A percentile compares a stretch with the other conserved stretches of the same genome.
These are phyloP conservation scores for Lymantria monacha DNA, from an alignment of 2,888 invertebrate genomes.

Conservation along the genomic window DNA sequence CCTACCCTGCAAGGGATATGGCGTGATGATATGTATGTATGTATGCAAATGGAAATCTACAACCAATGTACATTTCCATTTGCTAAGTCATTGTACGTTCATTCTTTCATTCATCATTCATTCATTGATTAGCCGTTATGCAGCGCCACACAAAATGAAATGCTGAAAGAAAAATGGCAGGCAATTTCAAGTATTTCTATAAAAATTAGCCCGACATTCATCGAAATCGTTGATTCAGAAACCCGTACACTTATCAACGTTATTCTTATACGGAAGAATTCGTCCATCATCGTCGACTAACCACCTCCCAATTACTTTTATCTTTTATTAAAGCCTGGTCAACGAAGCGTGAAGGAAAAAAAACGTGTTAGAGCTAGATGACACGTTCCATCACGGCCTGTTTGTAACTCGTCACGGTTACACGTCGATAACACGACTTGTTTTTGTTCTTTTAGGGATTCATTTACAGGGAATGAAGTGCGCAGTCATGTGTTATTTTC, in stretches of 20 bases:
- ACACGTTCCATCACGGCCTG: conserved; percentile 17
- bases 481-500: background rate
- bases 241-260: background rate
- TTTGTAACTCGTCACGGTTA: conserved; percentile 25
- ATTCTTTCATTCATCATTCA: too few relatives aligned
- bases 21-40: too few relatives aligned
- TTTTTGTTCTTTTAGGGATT: conserved; percentile 5
- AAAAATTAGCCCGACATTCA: background rate
- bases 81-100: too few relatives aligned
- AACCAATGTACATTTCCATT: too few relatives aligned
- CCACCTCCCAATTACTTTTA: conserved; percentile 10
- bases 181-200: background rate
- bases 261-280: background rate
- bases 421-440: conserved; percentile 18
- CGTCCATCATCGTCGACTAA: conserved; percentile 1
- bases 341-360: conserved; percentile 14
- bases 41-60: too few relatives aligned
- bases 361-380: conserved; percentile 15
- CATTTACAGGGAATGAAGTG: background rate
- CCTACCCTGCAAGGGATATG: too few relatives aligned
- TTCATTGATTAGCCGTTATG: too few relatives aligned
- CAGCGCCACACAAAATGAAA: too few relatives aligned
- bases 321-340: conserved; percentile 10
- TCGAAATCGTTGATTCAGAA: background rate
- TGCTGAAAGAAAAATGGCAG: too few relatives aligned